phyloP scores from a whole-genome alignment of 2,797 vertebrate genomes.

The Sebastes itinus region DNA sequence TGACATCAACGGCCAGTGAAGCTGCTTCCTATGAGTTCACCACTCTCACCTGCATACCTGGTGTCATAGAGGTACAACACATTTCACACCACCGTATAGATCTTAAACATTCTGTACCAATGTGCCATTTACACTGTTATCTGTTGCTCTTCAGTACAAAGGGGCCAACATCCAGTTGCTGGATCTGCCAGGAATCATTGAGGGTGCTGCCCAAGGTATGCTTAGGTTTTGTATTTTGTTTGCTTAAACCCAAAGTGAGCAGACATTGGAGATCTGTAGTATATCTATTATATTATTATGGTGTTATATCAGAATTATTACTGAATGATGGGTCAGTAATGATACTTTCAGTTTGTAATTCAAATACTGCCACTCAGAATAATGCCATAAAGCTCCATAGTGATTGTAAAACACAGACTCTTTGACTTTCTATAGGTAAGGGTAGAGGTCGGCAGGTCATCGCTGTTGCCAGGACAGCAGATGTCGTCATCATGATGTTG shows the following conservation, averaged over 20 bases:
- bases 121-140: not conserved
- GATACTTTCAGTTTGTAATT: not conserved
- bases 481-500: slow-evolving; percentile 99
- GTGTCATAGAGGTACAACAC: slow-evolving; percentile 91
- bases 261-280: not conserved
- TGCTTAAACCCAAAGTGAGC: not conserved
- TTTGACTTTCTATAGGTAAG: slow-evolving; percentile 84
- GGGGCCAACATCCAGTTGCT: slow-evolving; percentile 98
- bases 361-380: not conserved
- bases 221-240: not conserved
- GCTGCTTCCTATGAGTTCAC: slow-evolving; percentile 98
- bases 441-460: slow-evolving; percentile 97
- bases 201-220: slow-evolving; percentile 96
- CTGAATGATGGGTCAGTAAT: not conserved
- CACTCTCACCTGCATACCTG: slow-evolving; percentile 97
- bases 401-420: not conserved
- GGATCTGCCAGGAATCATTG: slow-evolving; percentile 99
- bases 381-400: not conserved
- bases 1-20: slow-evolving; percentile 98
- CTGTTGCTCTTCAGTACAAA: slow-evolving; percentile 88
- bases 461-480: slow-evolving; percentile 95
- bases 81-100: not conserved
- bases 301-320: not conserved
- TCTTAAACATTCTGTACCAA: not conserved
- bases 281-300: not conserved